These are phyloP conservation scores for Rana temporaria DNA, from an alignment of 2,113 vertebrate species.

Conservation along the genomic window DNA sequence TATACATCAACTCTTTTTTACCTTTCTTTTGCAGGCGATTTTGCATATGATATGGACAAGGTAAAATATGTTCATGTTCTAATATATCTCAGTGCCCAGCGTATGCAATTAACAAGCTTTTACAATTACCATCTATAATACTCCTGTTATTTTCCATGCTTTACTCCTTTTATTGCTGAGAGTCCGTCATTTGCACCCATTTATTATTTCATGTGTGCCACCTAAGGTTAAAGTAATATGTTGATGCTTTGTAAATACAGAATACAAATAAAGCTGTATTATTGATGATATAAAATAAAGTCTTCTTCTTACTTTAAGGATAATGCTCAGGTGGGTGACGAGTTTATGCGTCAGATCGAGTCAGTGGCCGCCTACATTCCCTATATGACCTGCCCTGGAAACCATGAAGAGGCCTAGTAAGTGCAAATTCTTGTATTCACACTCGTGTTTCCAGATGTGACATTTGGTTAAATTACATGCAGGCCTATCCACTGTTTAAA, in stretches of 20 bases:
- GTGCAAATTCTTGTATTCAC: conserved; percentile 54
- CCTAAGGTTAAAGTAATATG: too few relatives aligned
- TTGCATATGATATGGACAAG: conserved; percentile 87
- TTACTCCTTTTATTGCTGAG: too few relatives aligned
- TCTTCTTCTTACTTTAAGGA: conserved; percentile 64
- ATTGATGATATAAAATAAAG: too few relatives aligned
- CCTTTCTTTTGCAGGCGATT: conserved; percentile 76
- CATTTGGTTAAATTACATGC: not conserved
- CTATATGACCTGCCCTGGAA: conserved; percentile 89
- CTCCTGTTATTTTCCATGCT: too few relatives aligned
- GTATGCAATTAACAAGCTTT: too few relatives aligned
- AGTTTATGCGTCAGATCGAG: conserved; percentile 86
- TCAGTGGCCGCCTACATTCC: conserved; percentile 84
- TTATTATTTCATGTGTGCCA: too few relatives aligned
- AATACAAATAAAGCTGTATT: too few relatives aligned
- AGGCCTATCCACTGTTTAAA: not conserved
- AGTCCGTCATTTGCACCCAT: too few relatives aligned
- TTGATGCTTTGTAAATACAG: too few relatives aligned
- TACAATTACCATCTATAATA: too few relatives aligned
- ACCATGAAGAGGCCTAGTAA: conserved; percentile 84
- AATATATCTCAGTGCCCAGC: not conserved
- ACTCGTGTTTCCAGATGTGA: not conserved
- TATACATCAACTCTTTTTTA: not conserved
- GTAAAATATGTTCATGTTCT: conserved; percentile 62
- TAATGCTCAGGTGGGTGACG: conserved; percentile 80